Evolutionary conservation across 2,113 vertebrate genomes (phyloP), one percentile per base, ranked within the genome.

Genomic region (Prunella fulvescens): DNA sequence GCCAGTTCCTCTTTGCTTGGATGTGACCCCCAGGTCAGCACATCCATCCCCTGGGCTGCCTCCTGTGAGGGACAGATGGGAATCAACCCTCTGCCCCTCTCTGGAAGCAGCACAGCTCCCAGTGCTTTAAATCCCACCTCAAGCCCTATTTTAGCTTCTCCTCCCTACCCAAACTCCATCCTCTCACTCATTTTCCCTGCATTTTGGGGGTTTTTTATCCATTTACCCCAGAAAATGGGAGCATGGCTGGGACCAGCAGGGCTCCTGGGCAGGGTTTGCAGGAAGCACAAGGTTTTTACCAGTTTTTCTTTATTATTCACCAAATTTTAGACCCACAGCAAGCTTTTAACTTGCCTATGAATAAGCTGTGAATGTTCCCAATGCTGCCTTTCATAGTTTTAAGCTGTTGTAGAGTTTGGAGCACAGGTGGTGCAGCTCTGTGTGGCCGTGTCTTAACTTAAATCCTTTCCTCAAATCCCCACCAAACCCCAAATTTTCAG

Each of bases 341-440:
- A 62, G 70, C 45, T 72, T 88, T 87, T 84, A 73, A 65, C 35
- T 77, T 26, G 50, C 61, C 72, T 83, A 0, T 17, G 11, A 29
- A 22, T 53, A 53, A 83, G 79, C 93, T 96, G 88, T 94, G 96
- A 93, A 78, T 1, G 35, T 70, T 65, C 16, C 50, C 23, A 12
- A 1, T 14, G 86, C 82, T 92, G 94, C 91, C 73, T 90, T 62
- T 17, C 3, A 4, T 20, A 31, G 66, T 37, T 37, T 62, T 8
- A n/a, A 93, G 76, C 88, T 74, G 72, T 5, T 78, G 25, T 37
- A 50, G 48, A 50, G 2, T 37, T 35, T 22, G 15, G 66, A 15
- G 58, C 25, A 5, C 8, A 6, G 78, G 5, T 2, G 11, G 29
- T 50, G 61, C 35, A 31, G 40, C 79, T 76, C 25, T 35, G 17